Base-by-base conservation (phyloP, 1,140 invertebrate species). In the Plectrocnemia conspersa region DNA sequence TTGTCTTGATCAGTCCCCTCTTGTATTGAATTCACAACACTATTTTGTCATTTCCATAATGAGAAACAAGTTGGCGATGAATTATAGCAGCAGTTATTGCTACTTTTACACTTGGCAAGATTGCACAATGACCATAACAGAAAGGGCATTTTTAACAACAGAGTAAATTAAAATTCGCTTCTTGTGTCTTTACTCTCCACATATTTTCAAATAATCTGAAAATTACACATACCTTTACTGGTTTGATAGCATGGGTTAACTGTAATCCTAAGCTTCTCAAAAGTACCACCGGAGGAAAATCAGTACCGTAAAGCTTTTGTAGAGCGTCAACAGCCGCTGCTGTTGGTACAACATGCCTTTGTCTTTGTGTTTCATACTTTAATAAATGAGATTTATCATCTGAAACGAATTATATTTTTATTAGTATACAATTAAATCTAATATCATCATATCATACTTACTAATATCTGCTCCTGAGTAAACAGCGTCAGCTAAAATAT, bases 321-420 rank as follows among this genome's bases (percentile, higher is more conserved):
- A 99, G 73, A 5, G 83, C 83, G 71, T 99, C 93, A 3, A 97
- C 85, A 1, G 85, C 84, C 0, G 88, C 64, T 82, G 97, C 89
- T 0, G 89, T 88, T 2, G 93, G 89, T 15, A 97, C 74, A 70
- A 96, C 95, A 64, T 91, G 83, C 23, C 84, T 73, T 67, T 97
- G 92, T 27, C 93, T 73, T 47, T 77, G 63, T 0, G 83, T 88
- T 74, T 98, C 93, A 68, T 98, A 98, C 58, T 86, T 79, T 25
- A 81, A 65, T 13, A 97, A 74, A 72, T 86, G 83, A n/a, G 73
- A 74, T 54, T 75, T 66, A 65, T 82, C 76, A 21, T 80, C 85
- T 77, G 73, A 13, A 52, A 69, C 56, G 19, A 32, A 40, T 40
- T 7, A 9, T 18, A 40, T 40, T 38, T 40, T 18, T 55, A 19